Evolutionary conservation across 1,140 invertebrate species (phyloP).

Genomic region (Phthorimaea operculella): DNA sequence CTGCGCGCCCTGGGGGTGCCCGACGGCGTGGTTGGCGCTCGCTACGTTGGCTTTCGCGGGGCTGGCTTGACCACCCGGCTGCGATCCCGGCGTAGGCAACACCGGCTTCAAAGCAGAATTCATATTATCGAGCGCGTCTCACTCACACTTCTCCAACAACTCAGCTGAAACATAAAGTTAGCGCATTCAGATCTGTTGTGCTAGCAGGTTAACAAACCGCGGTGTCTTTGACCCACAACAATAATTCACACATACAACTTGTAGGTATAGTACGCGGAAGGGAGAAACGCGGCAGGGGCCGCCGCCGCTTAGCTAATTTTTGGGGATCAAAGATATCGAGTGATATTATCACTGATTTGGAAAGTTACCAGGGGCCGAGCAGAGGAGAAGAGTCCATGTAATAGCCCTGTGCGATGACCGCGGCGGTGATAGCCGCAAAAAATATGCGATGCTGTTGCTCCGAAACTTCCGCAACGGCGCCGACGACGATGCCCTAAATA

Average conservation of each 20-base stretch:
- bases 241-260: conserved; percentile 59
- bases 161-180: conserved; percentile 53
- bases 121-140: conserved; percentile 50
- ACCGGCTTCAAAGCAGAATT: conserved; percentile 70
- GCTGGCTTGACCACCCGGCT: conserved; percentile 53
- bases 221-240: conserved; percentile 67
- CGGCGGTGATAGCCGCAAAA: conserved; percentile 56
- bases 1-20: conserved; percentile 48
- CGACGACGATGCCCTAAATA: conserved; percentile 31
- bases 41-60: conserved; percentile 55
- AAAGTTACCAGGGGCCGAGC: conserved; percentile 48
- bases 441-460: conserved; percentile 62
- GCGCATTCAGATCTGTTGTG: conserved; percentile 39
- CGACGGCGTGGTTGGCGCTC: conserved; percentile 46
- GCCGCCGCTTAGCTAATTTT: conserved; percentile 37
- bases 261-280: conserved; percentile 44
- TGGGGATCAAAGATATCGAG: conserved; percentile 11
- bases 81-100: conserved; percentile 59
- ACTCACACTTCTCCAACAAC: conserved; percentile 22
- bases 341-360: conserved; percentile 8
- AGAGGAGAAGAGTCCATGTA: conserved; percentile 42
- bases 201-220: conserved; percentile 43
- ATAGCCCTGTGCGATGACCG: conserved; percentile 33
- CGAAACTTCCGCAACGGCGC: conserved; percentile 59
- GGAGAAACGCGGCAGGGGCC: conserved; percentile 48